phyloP scores from a whole-genome alignment of 2,113 vertebrate species.

The Pantherophis guttatus region DNA sequence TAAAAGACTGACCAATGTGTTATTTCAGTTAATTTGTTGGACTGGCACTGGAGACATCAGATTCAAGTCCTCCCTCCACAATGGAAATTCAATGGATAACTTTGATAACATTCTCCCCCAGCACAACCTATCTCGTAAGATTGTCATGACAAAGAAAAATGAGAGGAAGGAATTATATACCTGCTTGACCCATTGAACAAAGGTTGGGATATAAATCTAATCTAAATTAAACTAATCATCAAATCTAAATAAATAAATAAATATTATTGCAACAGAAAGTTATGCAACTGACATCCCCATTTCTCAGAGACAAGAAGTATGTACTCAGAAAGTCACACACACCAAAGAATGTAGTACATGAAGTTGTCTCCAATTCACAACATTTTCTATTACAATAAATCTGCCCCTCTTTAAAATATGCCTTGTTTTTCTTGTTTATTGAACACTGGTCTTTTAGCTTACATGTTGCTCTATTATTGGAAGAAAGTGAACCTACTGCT shows the following conservation, averaged over 20 bases:
- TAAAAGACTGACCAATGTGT: not conserved
- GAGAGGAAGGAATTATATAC: not conserved
- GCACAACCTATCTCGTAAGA: not conserved
- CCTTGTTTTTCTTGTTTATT: not conserved
- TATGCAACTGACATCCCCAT: not conserved
- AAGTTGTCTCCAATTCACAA: not conserved
- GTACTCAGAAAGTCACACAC: not conserved
- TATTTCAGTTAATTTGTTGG: not conserved
- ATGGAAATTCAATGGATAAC: not conserved
- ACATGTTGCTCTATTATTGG: not conserved
- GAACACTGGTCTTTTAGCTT: not conserved
- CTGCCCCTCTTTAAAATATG: not conserved
- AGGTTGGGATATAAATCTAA: not conserved
- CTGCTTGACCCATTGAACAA: not conserved
- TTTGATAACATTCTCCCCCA: not conserved
- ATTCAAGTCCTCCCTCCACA: not conserved
- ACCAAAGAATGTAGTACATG: not conserved
- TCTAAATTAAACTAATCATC: not conserved
- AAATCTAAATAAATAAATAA: not conserved
- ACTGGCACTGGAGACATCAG: not conserved
- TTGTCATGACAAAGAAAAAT: not conserved
- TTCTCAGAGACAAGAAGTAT: no score
- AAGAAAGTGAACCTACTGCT: not conserved
- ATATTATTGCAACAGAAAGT: no score
- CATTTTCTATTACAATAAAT: not conserved